Base-by-base conservation (phyloP, 2,113 vertebrate genomes). In the Tragelaphus scriptus region DNA sequence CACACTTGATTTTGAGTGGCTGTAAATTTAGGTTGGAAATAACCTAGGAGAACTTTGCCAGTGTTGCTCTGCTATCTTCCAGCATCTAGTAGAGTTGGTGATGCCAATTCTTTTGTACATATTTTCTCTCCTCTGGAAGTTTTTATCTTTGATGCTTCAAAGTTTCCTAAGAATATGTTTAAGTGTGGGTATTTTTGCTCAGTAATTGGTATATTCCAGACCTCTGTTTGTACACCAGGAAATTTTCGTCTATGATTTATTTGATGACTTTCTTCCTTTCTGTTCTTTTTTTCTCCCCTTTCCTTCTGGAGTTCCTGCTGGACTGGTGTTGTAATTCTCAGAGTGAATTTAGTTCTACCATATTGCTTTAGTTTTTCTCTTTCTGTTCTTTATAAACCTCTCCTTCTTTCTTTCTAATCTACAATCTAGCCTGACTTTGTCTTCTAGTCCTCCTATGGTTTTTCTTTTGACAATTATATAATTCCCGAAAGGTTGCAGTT, bases 11-110 rank as follows among this genome's bases (percentile, higher is more conserved):
- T 92, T 94, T 82, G 68, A 21, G 13, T 85, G 88, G 32, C 32
- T 91, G 26, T 77, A 94, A 94, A 96, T 88, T 88, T 81, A 85
- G 40, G 40, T 81, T 82, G 47, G 80, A 95, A 94, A 61, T 53
- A 63, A 80, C 28, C 25, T 30, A 51, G 87, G 11, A 58, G 61
- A 95, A 86, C 12, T 75, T 49, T 44, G 6, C 16, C n/a, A 30
- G 28, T 1, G 26, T 84, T 40, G 12, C 12, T 96, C 12, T 12
- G 51, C 32, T 40, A 7, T 77, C 65, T 95, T 85, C 49, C 36
- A 53, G 61, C 28, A 92, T 53, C 8, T 40, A 79, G 19, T 44
- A 17, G 7, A 30, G 56, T 4, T 47, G 71, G 28, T 51, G 44
- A 88, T 75, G 61, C 4, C 13, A 32, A 21, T n/a, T 86, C 47